Evolutionary conservation across 1,140 invertebrate species (phyloP).

Genomic region (Apocrypta bakeri): DNA sequence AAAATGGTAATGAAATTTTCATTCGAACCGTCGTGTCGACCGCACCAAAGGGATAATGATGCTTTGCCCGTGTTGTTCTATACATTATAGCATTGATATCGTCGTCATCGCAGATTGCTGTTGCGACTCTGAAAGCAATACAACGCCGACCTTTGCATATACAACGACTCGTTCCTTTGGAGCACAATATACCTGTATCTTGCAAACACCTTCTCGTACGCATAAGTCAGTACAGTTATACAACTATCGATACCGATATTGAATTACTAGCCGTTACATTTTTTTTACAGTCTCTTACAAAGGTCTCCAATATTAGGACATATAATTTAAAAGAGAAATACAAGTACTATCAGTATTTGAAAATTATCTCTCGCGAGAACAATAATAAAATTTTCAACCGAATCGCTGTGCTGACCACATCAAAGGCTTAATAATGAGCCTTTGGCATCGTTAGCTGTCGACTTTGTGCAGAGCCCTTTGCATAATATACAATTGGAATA

Average conservation of each 20-base stretch:
- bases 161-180: too few relatives aligned
- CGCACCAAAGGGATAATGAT: background rate
- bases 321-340: too few relatives aligned
- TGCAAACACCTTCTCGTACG: too few relatives aligned
- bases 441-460: background rate
- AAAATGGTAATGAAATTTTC: slow-evolving; percentile 10
- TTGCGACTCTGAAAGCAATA: background rate
- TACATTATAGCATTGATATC: background rate
- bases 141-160: background rate
- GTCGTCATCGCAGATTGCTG: background rate
- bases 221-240: too few relatives aligned
- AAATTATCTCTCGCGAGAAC: background rate
- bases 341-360: too few relatives aligned
- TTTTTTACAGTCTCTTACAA: too few relatives aligned
- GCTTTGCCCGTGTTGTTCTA: background rate
- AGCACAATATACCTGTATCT: too few relatives aligned
- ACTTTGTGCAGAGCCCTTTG: background rate
- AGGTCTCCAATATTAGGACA: too few relatives aligned
- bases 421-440: background rate
- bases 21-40: background rate
- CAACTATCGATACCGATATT: too few relatives aligned
- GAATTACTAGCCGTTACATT: too few relatives aligned
- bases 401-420: background rate
- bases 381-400: background rate
- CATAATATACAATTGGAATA: background rate